phyloP scores from a whole-genome alignment of 2,888 invertebrate species.

The Microctonus hyperodae region DNA sequence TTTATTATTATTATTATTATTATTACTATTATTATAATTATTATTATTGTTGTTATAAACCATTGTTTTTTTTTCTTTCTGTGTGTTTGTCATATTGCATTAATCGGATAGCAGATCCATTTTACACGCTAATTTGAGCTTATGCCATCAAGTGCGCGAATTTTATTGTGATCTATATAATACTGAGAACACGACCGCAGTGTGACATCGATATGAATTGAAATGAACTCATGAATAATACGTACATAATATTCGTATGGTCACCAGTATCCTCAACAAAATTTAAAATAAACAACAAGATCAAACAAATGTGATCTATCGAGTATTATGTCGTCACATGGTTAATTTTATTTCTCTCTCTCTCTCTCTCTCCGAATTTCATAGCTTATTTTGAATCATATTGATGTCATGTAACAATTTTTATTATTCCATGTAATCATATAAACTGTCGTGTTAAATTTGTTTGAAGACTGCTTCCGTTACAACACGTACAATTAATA shows the following conservation, averaged over 20 bases:
- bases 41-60: conserved; percentile 47
- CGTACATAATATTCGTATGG: conserved; percentile 4
- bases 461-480: conserved; percentile 61
- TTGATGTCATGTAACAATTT: conserved; percentile 33
- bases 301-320: conserved; percentile 29
- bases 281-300: neutral
- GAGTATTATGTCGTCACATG: conserved; percentile 30
- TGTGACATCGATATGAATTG: conserved; percentile 10
- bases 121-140: conserved; percentile 52
- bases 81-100: conserved; percentile 53
- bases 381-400: conserved; percentile 25
- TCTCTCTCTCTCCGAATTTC: conserved; percentile 20
- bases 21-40: conserved; percentile 40
- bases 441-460: conserved; percentile 52
- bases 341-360: conserved; percentile 11
- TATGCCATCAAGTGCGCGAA: conserved; percentile 37
- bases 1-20: conserved; percentile 41
- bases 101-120: conserved; percentile 48
- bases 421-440: conserved; percentile 52
- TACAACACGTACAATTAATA: conserved; percentile 56
- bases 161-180: conserved; percentile 37
- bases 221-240: conserved; percentile 20
- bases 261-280: conserved; percentile 35
- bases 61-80: conserved; percentile 44
- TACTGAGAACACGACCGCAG: conserved; percentile 22